Percentiles rank a stretch among this genome's conserved stretches.
These are phyloP conservation scores for Brienomyrus longianalis DNA, from an alignment of 2,113 vertebrate species.

Conservation along the genomic window DNA sequence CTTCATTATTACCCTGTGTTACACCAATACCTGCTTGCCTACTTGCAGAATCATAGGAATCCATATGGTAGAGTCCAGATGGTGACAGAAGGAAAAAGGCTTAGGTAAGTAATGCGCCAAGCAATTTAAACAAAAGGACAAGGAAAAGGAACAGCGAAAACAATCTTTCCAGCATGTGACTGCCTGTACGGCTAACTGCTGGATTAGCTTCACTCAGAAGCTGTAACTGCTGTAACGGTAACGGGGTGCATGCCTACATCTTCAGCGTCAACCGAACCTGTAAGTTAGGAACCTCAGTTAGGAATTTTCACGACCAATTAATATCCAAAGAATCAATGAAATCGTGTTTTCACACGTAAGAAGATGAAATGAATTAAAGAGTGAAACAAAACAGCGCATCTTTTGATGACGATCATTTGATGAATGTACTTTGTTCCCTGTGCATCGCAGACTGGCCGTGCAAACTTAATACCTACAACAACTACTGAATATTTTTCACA, in stretches of 20 bases:
- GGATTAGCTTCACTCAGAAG: not conserved
- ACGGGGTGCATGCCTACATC: not conserved
- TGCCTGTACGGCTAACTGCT: not conserved
- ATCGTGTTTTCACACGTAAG: not conserved
- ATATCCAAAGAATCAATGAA: not conserved
- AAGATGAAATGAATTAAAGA: not conserved
- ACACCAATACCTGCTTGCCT: constrained; percentile 11
- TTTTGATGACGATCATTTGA: not conserved
- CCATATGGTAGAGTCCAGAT: constrained; percentile 19
- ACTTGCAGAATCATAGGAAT: not conserved
- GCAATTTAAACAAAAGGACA: not conserved
- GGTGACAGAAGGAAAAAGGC: constrained; percentile 6
- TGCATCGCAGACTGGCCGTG: not conserved
- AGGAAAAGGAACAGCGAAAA: not conserved
- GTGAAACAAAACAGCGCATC: not conserved
- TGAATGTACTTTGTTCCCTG: not conserved
- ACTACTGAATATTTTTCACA: not conserved
- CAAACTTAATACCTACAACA: not conserved
- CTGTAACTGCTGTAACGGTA: too few species aligned
- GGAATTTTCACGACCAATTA: not conserved
- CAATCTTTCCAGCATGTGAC: not conserved
- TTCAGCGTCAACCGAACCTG: not conserved
- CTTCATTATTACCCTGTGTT: constrained; percentile 3
- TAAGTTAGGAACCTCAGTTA: not conserved
- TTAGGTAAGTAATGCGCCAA: not conserved